Base-by-base conservation (phyloP, 1,140 invertebrate genomes). In the Colletes latitarsis region DNA sequence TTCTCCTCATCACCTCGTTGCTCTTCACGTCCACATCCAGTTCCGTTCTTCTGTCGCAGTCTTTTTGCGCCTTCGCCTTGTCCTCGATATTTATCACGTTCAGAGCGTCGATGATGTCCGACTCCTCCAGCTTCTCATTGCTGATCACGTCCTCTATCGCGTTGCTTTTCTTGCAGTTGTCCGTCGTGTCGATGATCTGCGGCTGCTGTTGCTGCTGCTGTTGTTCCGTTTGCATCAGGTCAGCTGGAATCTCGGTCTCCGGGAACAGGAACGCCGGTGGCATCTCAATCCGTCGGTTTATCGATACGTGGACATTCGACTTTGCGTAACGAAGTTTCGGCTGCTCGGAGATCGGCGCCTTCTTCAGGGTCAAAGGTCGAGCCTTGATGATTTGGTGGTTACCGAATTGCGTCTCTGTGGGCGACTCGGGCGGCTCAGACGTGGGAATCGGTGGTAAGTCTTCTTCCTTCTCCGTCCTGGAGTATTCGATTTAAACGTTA, bases 191-290 rank as follows among this genome's bases (percentile, higher is more conserved):
- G 55, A 85, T 83, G 10, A 79, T 72, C 66, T 88, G 81, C 12
- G 78, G 62, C 30, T 91, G 84, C 5, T 77, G 85, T 15, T 90
- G 88, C 53, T 91, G 85, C n/a, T 89, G 88, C 43, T 89, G 89
- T 55, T 91, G 91, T 0, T 94, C 93, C 3, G 92, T 93, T 90
- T 93, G 92, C 86, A 95, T 91, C 76, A 95, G 93, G 92, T 94
- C 94, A 58, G 94, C 95, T 55, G 95, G 95, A 69, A 94, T 94
- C 87, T 96, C 95, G 87, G 95, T 96, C 92, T 97, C 96, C 30
- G 96, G 96, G 91, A 97, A 97, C 57, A 97, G 93, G 90, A 97
- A 97, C 21, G 96, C 95, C 19, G 96, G 96, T 52, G 96, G 96
- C 95, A 97, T 96, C 92, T 97, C 97, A 86, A 96, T 97, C 62